A percentile compares a stretch with the other conserved stretches of the same genome.
Evolutionary conservation across 2,888 invertebrate genomes (phyloP).

Genomic region (Norana najaformis): DNA sequence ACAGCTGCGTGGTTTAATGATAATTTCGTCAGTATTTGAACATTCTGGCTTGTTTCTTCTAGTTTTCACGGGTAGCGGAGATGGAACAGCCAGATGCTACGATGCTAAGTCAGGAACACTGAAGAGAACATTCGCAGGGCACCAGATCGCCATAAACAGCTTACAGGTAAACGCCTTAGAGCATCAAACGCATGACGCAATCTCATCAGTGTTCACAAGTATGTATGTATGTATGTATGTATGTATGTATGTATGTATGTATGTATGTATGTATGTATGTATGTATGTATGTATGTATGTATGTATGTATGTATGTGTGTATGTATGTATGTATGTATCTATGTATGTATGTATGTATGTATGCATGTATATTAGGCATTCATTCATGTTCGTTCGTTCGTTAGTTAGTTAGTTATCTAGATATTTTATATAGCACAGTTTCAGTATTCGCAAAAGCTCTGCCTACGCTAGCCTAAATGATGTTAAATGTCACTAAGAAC

Average conservation of each 20-base stretch:
- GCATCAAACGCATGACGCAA: not conserved
- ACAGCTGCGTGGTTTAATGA: not conserved
- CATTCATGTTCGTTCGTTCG: too few relatives aligned
- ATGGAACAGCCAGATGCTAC: conserved; percentile 60
- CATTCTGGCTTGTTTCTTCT: not conserved
- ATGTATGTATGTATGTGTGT: not conserved
- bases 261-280: not conserved
- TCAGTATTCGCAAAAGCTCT: too few relatives aligned
- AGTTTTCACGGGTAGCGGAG: conserved; percentile 62
- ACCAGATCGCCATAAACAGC: conserved; percentile 60
- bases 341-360: not conserved
- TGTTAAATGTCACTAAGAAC: too few relatives aligned
- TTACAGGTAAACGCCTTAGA: conserved; percentile 54
- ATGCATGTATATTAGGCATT: too few relatives aligned
- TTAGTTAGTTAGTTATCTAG: too few relatives aligned
- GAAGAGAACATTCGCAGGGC: conserved; percentile 60
- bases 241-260: too few relatives aligned
- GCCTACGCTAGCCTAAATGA: too few relatives aligned
- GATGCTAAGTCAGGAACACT: conserved; percentile 63
- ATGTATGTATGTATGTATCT: not conserved
- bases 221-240: too few relatives aligned
- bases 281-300: conserved; percentile 2
- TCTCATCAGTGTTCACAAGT: too few relatives aligned
- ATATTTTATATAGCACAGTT: too few relatives aligned
- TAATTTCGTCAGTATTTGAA: not conserved